Conservation (phyloP, 2,888 invertebrate genomes). For the Petrophora chlorosata region DNA sequence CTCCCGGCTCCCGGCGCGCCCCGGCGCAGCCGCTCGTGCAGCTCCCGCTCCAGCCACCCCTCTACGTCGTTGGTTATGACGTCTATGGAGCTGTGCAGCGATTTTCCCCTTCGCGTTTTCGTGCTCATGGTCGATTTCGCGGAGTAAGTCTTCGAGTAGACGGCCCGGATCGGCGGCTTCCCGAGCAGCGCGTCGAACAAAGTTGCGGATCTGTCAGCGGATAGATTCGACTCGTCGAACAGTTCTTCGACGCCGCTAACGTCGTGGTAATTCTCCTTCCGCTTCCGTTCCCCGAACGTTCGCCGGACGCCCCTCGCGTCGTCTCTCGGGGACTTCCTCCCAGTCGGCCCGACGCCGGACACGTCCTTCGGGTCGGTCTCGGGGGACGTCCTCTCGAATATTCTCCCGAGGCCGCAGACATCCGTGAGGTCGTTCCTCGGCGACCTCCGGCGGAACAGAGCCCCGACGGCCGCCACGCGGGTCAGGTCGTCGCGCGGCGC, state of each 20-base stretch:
- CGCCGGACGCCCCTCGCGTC: slow-evolving; percentile 62
- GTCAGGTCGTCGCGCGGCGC: slow-evolving; percentile 48
- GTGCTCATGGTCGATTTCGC: slow-evolving; percentile 35
- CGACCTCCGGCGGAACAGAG: slow-evolving; percentile 46
- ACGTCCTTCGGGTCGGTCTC: slow-evolving; percentile 63
- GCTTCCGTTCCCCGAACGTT: slow-evolving; percentile 46
- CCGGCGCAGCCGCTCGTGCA: slow-evolving; percentile 47
- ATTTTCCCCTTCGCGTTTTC: slow-evolving; percentile 39
- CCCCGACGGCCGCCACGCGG: slow-evolving; percentile 54
- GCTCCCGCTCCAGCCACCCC: slow-evolving; percentile 58
- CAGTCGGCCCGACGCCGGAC: slow-evolving; percentile 58
- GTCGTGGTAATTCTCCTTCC: slow-evolving; percentile 42
- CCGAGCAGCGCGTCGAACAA: slow-evolving; percentile 61
- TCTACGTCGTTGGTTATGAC: slow-evolving; percentile 52
- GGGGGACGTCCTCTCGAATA: slow-evolving; percentile 57
- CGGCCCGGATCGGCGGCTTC: slow-evolving; percentile 49
- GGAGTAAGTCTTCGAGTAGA: slow-evolving; percentile 61
- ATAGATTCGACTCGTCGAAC: slow-evolving; percentile 48
- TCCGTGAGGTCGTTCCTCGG: slow-evolving; percentile 65
- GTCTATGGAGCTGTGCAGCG: slow-evolving; percentile 52
- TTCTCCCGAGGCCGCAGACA: slow-evolving; percentile 61
- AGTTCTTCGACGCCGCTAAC: slow-evolving; percentile 69
- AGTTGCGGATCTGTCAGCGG: slow-evolving; percentile 41
- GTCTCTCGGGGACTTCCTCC: slow-evolving; percentile 55
- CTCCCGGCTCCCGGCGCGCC: too few relatives aligned